phyloP scores from a whole-genome alignment of 2,888 invertebrate genomes.

The Bhutanitis thaidina region DNA sequence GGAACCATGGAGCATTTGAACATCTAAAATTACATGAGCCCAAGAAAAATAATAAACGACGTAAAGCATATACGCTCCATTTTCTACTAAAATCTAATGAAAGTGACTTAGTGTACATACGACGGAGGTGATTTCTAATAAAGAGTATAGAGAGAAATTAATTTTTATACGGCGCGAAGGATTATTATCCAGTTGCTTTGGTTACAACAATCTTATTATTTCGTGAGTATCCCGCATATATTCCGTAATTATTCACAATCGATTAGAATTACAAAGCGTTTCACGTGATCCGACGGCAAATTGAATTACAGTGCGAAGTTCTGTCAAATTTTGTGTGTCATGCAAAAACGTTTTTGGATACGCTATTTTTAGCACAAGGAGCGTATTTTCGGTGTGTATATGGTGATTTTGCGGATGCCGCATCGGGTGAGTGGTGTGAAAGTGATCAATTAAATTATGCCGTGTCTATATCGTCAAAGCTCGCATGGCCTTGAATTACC shows the following conservation, averaged over 20 bases:
- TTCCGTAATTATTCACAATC: slow-evolving; percentile 44
- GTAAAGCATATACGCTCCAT: slow-evolving; percentile 51
- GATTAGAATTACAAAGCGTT: slow-evolving; percentile 41
- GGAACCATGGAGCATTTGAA: slow-evolving; percentile 44
- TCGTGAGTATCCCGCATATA: slow-evolving; percentile 64
- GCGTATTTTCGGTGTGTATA: slow-evolving; percentile 70
- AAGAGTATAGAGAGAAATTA: slow-evolving; percentile 7
- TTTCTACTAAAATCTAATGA: slow-evolving; percentile 40
- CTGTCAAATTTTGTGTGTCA: slow-evolving; percentile 44
- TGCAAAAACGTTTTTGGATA: slow-evolving; percentile 46
- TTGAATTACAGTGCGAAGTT: slow-evolving; percentile 44
- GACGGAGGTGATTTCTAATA: slow-evolving; percentile 13
- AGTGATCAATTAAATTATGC: slow-evolving; percentile 53
- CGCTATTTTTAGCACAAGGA: slow-evolving; percentile 67
- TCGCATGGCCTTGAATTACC: slow-evolving; percentile 48
- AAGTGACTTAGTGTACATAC: slow-evolving; percentile 49
- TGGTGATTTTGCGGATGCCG: slow-evolving; percentile 64
- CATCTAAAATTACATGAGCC: slow-evolving; percentile 74
- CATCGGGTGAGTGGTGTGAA: slow-evolving; percentile 62
- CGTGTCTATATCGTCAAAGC: slow-evolving; percentile 34
- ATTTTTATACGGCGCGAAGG: slow-evolving; percentile 10
- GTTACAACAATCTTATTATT: slow-evolving; percentile 54
- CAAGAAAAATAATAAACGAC: slow-evolving; percentile 58
- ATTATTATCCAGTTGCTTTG: slow-evolving; percentile 44
- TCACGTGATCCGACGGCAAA: slow-evolving; percentile 47